These are phyloP conservation scores for Hirudinaria manillensis DNA, from an alignment of 2,888 invertebrate genomes.

Conservation along the genomic window DNA sequence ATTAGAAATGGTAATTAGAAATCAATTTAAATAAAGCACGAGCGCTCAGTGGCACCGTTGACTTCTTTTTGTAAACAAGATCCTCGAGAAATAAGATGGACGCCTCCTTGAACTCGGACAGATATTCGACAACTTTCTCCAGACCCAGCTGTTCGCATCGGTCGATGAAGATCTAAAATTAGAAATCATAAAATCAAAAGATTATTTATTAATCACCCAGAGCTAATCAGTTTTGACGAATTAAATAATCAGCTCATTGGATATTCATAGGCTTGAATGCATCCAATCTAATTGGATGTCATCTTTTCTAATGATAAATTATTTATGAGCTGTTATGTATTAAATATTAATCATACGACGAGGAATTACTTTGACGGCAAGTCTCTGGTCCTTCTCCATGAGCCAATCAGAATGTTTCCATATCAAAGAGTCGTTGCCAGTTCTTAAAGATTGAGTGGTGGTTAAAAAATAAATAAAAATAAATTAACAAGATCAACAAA, in stretches of 20 bases:
- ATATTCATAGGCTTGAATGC: background rate
- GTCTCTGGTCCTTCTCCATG: conserved; percentile 52
- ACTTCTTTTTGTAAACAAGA: conserved; percentile 52
- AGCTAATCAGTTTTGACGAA: background rate
- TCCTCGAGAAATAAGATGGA: conserved; percentile 54
- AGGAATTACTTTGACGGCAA: conserved; percentile 49
- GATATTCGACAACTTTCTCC: conserved; percentile 54
- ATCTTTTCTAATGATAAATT: no score
- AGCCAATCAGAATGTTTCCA: conserved; percentile 56
- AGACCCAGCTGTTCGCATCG: conserved; percentile 44
- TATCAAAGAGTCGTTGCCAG: conserved; percentile 53
- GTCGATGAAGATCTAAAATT: conserved; percentile 53
- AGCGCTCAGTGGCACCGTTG: conserved; percentile 47
- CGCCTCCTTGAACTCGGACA: conserved; percentile 54
- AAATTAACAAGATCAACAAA: no score
- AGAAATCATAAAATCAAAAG: conserved; percentile 12
- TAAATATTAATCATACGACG: no score
- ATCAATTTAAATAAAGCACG: background rate
- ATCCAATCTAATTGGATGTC: background rate
- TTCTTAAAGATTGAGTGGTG: conserved; percentile 40
- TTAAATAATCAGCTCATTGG: background rate
- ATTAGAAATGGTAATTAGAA: background rate
- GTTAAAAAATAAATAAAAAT: background rate
- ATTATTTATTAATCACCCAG: background rate
- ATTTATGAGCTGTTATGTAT: no score